These are phyloP conservation scores for Dipus sagitta DNA, from an alignment of 2,797 vertebrate genomes.

Conservation along the genomic window DNA sequence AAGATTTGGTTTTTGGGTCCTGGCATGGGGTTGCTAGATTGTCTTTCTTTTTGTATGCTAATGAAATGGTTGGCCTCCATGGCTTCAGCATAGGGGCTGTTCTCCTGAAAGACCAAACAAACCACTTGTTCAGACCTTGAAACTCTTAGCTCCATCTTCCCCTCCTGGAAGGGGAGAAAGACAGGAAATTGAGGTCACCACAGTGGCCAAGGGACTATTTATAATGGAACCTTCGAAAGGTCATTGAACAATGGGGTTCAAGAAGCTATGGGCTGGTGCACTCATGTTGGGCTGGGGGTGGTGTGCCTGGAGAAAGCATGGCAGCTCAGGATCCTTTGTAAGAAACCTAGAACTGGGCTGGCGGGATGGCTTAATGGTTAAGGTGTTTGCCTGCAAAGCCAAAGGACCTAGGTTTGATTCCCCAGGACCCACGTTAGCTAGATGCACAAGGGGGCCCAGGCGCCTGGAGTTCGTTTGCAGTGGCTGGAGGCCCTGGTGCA, in stretches of 20 bases:
- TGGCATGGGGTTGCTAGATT: neutral
- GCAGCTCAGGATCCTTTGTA: neutral
- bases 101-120: neutral
- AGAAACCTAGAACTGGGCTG: neutral
- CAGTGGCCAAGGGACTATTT: neutral
- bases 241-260: neutral
- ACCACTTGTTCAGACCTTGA: neutral
- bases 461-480: too few species aligned
- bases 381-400: too few species aligned
- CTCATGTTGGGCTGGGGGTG: neutral
- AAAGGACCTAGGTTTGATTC: too few species aligned
- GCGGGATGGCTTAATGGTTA: too few species aligned
- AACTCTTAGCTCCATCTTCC: neutral
- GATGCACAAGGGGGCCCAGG: too few species aligned
- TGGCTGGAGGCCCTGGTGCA: too few species aligned
- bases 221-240: neutral
- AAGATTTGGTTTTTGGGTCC: neutral
- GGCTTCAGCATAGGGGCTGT: neutral
- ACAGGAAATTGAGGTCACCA: neutral
- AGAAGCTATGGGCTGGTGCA: neutral
- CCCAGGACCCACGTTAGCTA: too few species aligned
- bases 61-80: neutral
- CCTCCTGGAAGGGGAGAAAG: neutral
- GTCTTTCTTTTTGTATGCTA: conserved; percentile 16
- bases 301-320: too few species aligned